These are phyloP conservation scores for Donacobius atricapilla DNA, from an alignment of 2,113 vertebrate species.

Conservation along the genomic window DNA sequence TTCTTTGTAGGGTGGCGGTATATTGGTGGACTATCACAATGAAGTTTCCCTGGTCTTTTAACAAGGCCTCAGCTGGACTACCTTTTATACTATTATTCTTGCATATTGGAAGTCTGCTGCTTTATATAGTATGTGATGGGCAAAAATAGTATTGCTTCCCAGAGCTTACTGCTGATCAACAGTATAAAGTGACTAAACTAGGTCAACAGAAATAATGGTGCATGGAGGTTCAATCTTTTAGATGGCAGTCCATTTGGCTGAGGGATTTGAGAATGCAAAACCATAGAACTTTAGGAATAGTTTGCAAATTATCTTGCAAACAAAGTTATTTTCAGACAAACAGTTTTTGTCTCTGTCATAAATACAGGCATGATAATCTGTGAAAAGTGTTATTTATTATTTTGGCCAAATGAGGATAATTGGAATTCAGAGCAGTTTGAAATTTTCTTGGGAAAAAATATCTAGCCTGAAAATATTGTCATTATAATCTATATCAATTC, in stretches of 20 bases:
- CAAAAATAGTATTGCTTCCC: not conserved
- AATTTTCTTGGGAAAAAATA: not conserved
- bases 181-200: not conserved
- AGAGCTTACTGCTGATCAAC: not conserved
- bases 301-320: not conserved
- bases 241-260: not conserved
- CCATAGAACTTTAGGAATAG: not conserved
- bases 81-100: not conserved
- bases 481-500: not conserved
- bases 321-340: not conserved
- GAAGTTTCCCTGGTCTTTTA: not conserved
- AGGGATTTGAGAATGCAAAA: not conserved
- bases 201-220: not conserved
- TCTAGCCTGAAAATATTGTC: not conserved
- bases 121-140: not conserved
- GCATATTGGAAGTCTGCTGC: not conserved
- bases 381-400: not conserved
- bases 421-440: not conserved
- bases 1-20: not conserved
- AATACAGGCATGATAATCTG: not conserved
- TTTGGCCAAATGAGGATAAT: not conserved
- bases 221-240: not conserved
- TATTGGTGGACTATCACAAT: not conserved
- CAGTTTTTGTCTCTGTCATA: not conserved
- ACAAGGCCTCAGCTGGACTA: not conserved